Evolutionary conservation across 1,140 invertebrate genomes (phyloP), one percentile per base, ranked within the genome.

Genomic region (Piezodorus guildinii): DNA sequence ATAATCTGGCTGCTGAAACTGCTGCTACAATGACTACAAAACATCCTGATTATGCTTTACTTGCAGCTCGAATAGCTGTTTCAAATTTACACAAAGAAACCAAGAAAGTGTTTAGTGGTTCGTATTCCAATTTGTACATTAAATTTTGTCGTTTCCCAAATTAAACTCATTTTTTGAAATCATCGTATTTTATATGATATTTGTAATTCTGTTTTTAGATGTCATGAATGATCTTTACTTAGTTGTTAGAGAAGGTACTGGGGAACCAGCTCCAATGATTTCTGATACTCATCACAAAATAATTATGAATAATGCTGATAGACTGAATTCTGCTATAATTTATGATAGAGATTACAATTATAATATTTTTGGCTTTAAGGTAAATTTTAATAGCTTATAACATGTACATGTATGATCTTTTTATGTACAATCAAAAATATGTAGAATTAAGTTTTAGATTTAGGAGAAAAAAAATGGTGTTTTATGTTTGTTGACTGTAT

Each of bases 351-450:
- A 99, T 78, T 99, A 94, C 72, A 87, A 81, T 63, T 99, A 98
- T 74, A 96, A 96, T 73, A 99, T 96, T 74, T 99, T 99, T 83
- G 96, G 96, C 44, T 99, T 99, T 71, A 99, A 98, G 80, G 81
- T 83, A 73, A 70, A 34, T 46, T 39, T 30, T n/a, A n/a, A 30
- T 30, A 9, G 3, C 9, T 30, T 30, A 30, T 30, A 30, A 30
- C n/a, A n/a, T n/a, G n/a, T n/a, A n/a, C n/a, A n/a, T n/a, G n/a
- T n/a, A n/a, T n/a, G n/a, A n/a, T n/a, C n/a, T n/a, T n/a, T n/a
- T n/a, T n/a, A n/a, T n/a, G n/a, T n/a, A n/a, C n/a, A n/a, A n/a
- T n/a, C n/a, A n/a, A n/a, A n/a, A n/a, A n/a, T n/a, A n/a, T n/a
- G n/a, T n/a, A n/a, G n/a, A n/a, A n/a, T n/a, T n/a, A n/a, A n/a